Base-by-base conservation (phyloP, 2,797 vertebrate species). In the Todus mexicanus region DNA sequence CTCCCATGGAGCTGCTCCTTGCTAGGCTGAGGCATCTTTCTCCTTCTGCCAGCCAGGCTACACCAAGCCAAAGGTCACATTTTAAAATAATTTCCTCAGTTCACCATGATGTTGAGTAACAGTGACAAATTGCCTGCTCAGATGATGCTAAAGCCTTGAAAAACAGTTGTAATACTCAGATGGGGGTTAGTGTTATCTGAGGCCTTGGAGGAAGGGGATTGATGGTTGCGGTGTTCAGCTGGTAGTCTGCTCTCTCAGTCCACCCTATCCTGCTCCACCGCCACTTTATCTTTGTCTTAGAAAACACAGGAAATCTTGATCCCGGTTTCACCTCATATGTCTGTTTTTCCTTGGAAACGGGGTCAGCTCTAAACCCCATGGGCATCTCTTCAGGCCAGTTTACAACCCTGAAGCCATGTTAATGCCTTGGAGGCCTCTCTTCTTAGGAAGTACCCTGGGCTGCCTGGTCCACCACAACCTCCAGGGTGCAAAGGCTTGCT, bases 61-160 rank as follows among this genome's bases (percentile, higher is more conserved):
- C 4, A 9, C 70, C 75, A 77, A 90, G 75, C 88, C 50, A 4
- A 89, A 95, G 88, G 86, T 96, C 78, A 83, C 33, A 17, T 75
- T 83, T 71, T 83, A 83, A 90, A 94, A 94, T 53, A 43, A 82
- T 84, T 64, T 84, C 45, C 22, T 94, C 45, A 40, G 0, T 77
- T 94, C 61, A 56, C 84, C 48, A 0, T 53, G 68, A 65, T n/a
- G 22, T 78, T 94, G 81, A 96, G 65, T 37, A 90, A 22, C 78
- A 83, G 81, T 93, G 95, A 92, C 93, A 83, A 69, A 40, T 96
- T n/a, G 92, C 93, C 54, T 2, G 57, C 69, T 89, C 47, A 38
- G 72, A 94, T 93, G 86, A 93, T 69, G 72, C 54, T 85, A 10
- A 87, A 87, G 81, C 76, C 75, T 90, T 85, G 78, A 80, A 86